Conservation (phyloP, 2,797 vertebrate species). For the Cetoscarus ocellatus region DNA sequence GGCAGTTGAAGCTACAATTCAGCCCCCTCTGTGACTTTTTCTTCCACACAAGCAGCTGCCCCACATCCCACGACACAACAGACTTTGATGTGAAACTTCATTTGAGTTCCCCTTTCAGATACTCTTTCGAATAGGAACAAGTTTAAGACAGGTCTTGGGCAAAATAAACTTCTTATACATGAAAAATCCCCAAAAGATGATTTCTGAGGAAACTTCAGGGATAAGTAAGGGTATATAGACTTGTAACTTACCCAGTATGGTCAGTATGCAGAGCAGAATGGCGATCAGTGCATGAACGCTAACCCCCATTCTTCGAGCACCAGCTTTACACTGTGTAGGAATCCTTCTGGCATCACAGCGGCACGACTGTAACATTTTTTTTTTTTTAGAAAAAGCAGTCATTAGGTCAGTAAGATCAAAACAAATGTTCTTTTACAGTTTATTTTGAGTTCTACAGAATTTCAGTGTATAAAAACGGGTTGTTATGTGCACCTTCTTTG, state of each 20-base stretch:
- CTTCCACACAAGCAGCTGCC: not conserved
- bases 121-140: not conserved
- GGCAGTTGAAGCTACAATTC: not conserved
- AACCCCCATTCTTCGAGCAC: slow-evolving; percentile 78
- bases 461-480: too few relatives aligned
- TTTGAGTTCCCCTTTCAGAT: not conserved
- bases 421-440: too few relatives aligned
- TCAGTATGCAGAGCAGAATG: slow-evolving; percentile 93
- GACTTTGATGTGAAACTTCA: slow-evolving; percentile 9
- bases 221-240: not conserved
- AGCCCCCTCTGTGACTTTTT: not conserved
- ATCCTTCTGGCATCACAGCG: slow-evolving; percentile 85
- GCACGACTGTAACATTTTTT: slow-evolving; percentile 82
- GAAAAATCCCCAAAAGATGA: not conserved
- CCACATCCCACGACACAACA: not conserved
- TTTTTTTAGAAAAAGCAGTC: too few relatives aligned
- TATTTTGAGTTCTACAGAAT: too few relatives aligned
- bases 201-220: not conserved
- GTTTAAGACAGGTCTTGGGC: not conserved
- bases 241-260: slow-evolving; percentile 87
- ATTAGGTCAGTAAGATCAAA: too few relatives aligned
- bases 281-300: slow-evolving; percentile 89
- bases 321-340: slow-evolving; percentile 84
- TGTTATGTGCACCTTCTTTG: too few relatives aligned
- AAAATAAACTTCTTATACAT: not conserved